phyloP scores from a whole-genome alignment of 2,113 vertebrate species.

The Copsychus sechellarum region DNA sequence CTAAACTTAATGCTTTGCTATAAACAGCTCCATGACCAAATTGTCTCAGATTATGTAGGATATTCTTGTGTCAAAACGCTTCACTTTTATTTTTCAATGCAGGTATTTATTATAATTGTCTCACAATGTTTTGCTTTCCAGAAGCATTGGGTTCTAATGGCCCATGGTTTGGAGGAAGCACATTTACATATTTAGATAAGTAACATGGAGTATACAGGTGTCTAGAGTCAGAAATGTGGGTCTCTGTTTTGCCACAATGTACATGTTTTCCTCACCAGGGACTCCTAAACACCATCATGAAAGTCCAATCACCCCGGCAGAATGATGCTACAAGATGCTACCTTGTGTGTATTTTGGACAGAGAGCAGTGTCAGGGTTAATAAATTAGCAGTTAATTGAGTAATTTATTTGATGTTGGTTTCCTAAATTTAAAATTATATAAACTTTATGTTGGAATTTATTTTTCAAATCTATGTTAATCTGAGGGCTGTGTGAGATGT shows the following conservation, averaged over 20 bases:
- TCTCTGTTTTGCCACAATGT: neutral
- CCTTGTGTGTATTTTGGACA: neutral
- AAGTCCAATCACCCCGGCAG: neutral
- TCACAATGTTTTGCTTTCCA: neutral
- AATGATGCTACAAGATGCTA: neutral
- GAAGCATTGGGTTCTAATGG: neutral
- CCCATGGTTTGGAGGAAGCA: neutral
- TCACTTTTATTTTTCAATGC: neutral
- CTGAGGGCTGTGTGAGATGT: neutral
- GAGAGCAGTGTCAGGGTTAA: neutral
- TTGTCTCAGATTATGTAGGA: neutral
- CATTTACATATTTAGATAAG: neutral
- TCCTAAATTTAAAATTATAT: neutral
- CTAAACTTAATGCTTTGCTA: neutral
- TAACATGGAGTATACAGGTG: neutral
- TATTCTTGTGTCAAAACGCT: neutral
- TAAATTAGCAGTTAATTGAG: neutral
- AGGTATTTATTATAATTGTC: neutral
- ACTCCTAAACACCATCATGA: neutral
- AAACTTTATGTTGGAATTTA: neutral
- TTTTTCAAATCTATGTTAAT: neutral
- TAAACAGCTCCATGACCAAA: neutral
- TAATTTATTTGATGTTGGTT: neutral
- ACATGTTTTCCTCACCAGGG: fast-evolving
- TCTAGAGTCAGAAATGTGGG: neutral